phyloP scores from a whole-genome alignment of 2,888 invertebrate species.

The Lepidocyrtoides sp. region DNA sequence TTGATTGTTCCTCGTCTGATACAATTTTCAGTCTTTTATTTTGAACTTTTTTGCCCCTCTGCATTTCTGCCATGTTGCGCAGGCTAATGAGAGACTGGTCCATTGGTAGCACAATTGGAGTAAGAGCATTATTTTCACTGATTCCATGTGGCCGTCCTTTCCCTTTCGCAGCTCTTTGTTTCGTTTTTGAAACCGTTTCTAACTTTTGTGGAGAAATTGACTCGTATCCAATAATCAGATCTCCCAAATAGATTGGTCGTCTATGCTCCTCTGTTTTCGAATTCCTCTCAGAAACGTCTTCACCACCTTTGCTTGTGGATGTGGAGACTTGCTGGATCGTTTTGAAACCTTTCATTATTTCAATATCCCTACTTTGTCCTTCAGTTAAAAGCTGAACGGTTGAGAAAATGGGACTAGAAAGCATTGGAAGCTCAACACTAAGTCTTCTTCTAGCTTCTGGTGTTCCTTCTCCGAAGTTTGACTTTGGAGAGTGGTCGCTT shows the following conservation, averaged over 20 bases:
- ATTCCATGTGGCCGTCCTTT: too few relatives aligned
- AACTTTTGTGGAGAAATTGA: background rate
- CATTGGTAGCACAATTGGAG: background rate
- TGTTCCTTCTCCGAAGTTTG: background rate
- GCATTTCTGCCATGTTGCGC: background rate
- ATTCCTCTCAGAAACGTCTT: background rate
- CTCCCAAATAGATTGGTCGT: conserved; percentile 32
- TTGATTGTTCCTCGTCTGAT: background rate
- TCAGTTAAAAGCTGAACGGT: background rate
- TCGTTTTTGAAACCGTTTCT: background rate
- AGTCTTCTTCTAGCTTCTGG: background rate
- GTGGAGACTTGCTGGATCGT: too few relatives aligned
- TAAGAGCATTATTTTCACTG: background rate
- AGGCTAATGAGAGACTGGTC: background rate
- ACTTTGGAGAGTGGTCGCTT: too few relatives aligned
- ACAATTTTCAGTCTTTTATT: background rate
- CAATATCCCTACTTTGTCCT: background rate
- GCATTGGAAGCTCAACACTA: background rate
- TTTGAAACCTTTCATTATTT: too few relatives aligned
- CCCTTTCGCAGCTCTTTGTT: background rate
- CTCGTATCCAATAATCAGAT: conserved; percentile 33
- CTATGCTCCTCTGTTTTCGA: background rate
- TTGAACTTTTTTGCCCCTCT: background rate
- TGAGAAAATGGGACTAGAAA: background rate
- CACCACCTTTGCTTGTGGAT: too few relatives aligned